phyloP scores from a whole-genome alignment of 2,797 vertebrate genomes.

The Iguana delicatissima region DNA sequence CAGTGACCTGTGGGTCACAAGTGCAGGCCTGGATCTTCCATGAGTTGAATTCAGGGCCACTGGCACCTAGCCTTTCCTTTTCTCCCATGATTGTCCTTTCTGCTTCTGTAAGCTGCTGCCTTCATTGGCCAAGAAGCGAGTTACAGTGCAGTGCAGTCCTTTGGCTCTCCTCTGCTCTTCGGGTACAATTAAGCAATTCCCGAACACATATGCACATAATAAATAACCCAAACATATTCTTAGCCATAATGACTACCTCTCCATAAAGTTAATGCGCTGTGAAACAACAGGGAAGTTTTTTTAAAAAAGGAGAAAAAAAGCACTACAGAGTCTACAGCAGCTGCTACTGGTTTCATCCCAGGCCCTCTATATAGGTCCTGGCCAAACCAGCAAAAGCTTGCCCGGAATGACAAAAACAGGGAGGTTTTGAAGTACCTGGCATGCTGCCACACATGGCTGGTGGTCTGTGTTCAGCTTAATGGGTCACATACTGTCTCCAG shows the following conservation, averaged over 20 bases:
- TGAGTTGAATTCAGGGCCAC: not conserved
- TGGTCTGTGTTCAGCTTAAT: not conserved
- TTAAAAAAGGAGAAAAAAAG: not conserved
- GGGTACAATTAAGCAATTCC: constrained; percentile 51
- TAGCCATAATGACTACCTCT: constrained; percentile 49
- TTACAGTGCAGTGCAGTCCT: constrained; percentile 17
- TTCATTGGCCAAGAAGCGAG: constrained; percentile 9
- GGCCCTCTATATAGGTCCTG: not conserved
- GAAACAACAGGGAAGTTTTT: constrained; percentile 42
- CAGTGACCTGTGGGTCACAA: not conserved
- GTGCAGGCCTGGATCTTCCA: not conserved
- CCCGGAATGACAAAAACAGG: not conserved
- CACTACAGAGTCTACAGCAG: constrained; percentile 7
- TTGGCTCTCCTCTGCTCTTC: constrained; percentile 41
- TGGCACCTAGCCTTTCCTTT: not conserved
- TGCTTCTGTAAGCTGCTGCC: not conserved
- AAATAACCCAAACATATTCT: constrained; percentile 52
- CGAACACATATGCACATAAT: constrained; percentile 42
- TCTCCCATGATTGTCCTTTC: not conserved
- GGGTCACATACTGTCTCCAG: not conserved
- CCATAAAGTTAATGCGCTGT: constrained; percentile 53
- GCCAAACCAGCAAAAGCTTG: constrained; percentile 1
- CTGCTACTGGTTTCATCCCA: constrained; percentile 3
- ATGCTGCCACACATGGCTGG: not conserved
- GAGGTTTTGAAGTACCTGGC: not conserved